phyloP scores from a whole-genome alignment of 2,113 vertebrate genomes.

The Platysteira castanea region DNA sequence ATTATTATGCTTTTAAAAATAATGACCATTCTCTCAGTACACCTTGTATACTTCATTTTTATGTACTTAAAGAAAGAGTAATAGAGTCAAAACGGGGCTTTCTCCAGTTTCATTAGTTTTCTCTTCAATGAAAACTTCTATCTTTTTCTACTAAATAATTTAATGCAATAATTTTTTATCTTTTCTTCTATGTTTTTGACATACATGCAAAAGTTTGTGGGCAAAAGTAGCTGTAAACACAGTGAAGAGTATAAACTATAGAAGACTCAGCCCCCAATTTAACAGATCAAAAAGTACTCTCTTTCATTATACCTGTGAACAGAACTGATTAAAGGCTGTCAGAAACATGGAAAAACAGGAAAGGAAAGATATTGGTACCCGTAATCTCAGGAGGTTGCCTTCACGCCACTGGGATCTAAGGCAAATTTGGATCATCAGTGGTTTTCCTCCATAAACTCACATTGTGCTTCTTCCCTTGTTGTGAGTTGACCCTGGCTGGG shows the following conservation, averaged over 20 bases:
- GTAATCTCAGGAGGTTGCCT: accelerated
- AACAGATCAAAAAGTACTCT: neutral
- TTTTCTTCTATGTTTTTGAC: neutral
- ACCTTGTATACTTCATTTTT: neutral
- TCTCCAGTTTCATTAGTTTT: neutral
- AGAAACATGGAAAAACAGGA: neutral
- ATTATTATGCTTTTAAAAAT: neutral
- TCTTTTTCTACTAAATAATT: neutral
- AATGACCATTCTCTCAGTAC: neutral
- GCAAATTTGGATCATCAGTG: neutral
- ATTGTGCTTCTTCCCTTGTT: neutral
- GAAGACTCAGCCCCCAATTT: neutral
- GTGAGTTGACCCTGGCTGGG: neutral
- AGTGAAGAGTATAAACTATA: neutral
- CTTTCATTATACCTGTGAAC: neutral
- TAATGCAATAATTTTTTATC: neutral
- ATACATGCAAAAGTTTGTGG: neutral
- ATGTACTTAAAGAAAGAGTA: neutral
- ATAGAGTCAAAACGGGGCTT: neutral
- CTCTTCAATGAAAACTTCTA: neutral
- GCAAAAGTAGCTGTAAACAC: neutral
- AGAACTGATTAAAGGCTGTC: neutral
- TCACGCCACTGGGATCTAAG: neutral
- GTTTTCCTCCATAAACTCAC: neutral
- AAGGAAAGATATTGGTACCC: neutral